Evolutionary conservation across 2,113 vertebrate species (phyloP).

Genomic region (Cinclus mexicanus): DNA sequence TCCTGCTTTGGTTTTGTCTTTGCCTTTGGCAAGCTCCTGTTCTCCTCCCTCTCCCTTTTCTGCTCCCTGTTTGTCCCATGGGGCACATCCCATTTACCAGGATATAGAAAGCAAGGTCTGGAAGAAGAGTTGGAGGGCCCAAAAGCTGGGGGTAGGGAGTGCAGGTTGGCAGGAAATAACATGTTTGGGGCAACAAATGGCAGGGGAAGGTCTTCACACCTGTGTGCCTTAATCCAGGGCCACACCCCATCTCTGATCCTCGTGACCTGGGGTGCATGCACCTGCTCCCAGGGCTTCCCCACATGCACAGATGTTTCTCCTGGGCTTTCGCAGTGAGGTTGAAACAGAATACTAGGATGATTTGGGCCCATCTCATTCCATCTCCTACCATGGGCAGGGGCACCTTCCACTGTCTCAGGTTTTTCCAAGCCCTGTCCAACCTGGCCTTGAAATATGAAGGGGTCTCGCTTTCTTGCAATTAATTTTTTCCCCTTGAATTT

Average conservation of each 20-base stretch:
- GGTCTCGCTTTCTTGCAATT: not conserved
- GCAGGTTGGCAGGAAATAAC: not conserved
- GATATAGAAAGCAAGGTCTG: not conserved
- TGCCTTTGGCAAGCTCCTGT: not conserved
- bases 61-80: not conserved
- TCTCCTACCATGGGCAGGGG: not conserved
- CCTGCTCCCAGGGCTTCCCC: not conserved
- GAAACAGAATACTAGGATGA: not conserved
- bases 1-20: not conserved
- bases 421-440: not conserved
- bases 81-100: not conserved
- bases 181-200: not conserved
- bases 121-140: not conserved
- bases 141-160: not conserved
- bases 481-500: not conserved
- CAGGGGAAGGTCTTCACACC: not conserved
- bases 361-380: not conserved
- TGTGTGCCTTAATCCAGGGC: not conserved
- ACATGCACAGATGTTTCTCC: not conserved
- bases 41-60: not conserved
- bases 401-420: not conserved
- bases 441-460: not conserved
- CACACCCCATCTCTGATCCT: not conserved
- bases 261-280: rapidly evolving
- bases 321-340: not conserved